phyloP scores from a whole-genome alignment of 2,888 invertebrate species.

The Drosophila bunnanda region DNA sequence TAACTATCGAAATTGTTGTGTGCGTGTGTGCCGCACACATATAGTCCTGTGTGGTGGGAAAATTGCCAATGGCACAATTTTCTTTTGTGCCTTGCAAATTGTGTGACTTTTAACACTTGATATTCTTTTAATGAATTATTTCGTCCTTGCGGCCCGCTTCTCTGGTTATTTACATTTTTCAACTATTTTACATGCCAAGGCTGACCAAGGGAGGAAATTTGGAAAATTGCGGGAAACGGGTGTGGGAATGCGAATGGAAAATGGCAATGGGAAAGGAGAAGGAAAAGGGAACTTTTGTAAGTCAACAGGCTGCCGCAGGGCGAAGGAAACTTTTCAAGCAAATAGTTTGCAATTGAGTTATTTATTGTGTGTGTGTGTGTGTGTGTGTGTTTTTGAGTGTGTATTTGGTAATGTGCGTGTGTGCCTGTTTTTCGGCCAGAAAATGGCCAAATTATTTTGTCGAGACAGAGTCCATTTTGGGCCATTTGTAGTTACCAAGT shows the following conservation, averaged over 20 bases:
- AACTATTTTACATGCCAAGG: conserved; percentile 69
- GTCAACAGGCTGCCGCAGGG: conserved; percentile 60
- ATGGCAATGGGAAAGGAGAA: neutral
- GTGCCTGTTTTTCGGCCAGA: conserved; percentile 43
- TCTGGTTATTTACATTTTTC: conserved; percentile 75
- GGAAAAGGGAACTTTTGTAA: conserved; percentile 41
- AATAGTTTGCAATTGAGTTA: conserved; percentile 79
- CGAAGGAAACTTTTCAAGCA: conserved; percentile 68
- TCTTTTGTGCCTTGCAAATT: conserved; percentile 71
- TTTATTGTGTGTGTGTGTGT: conserved; percentile 61
- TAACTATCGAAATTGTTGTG: conserved; percentile 26
- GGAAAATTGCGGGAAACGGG: conserved; percentile 5
- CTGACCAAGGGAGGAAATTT: conserved; percentile 2
- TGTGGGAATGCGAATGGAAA: neutral
- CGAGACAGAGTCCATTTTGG: conserved; percentile 42
- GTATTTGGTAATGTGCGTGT: conserved; percentile 17
- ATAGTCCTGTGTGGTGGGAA: conserved; percentile 2
- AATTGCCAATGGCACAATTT: conserved; percentile 63
- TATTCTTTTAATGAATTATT: conserved; percentile 79
- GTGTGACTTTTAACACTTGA: conserved; percentile 81
- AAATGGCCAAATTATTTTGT: conserved; percentile 70
- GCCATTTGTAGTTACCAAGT: conserved; percentile 23
- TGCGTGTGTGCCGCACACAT: no score
- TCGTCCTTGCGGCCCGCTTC: conserved; percentile 36
- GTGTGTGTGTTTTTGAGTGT: conserved; percentile 16